Evolutionary conservation across 2,888 invertebrate genomes (phyloP), one percentile per base, ranked within the genome.

Genomic region (Melanotus villosus): DNA sequence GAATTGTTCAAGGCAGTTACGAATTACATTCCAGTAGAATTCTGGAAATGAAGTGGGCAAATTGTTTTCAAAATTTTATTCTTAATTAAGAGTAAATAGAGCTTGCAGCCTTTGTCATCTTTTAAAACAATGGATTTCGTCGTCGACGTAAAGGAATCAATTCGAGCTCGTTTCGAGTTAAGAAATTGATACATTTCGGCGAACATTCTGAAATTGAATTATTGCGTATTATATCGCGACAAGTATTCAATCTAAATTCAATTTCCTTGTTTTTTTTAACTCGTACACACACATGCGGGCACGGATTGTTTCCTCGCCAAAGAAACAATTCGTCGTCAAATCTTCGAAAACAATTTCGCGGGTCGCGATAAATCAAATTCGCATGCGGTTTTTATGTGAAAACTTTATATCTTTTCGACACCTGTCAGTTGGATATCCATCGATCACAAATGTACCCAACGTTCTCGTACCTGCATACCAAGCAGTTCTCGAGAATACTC

Each of bases 371-470:
- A 76, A 76, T 76, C 75, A 74, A 73, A 74, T 67, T 72, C 65
- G 59, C 56, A 65, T 58, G 50, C 64, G 67, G 60, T 66, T 68
- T 68, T 62, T 66, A 68, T 68, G 59, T 54, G 64, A 70, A 75
- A 75, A 73, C 65, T 71, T 75, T 71, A 73, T 71, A 73, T 69
- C 71, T 70, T 72, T 70, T 73, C 73, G 67, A 68, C 76, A 75
- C 76, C 74, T 76, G 74, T 73, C 74, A 76, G 43, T 58, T 38
- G 65, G 59, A 66, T 52, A 70, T 65, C 72, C 72, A 70, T 71
- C 71, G 62, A 72, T 72, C 68, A 72, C 45, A 62, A 62, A 52
- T 21, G 10, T 14, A 34, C 36, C 21, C 36, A n/a, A 9, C 56
- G 56, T 38, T 38, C 56, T 21, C 7, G 7, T 34, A 14, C 12